Evolutionary conservation across 1,140 invertebrate species (phyloP).

Genomic region (Portunus trituberculatus): DNA sequence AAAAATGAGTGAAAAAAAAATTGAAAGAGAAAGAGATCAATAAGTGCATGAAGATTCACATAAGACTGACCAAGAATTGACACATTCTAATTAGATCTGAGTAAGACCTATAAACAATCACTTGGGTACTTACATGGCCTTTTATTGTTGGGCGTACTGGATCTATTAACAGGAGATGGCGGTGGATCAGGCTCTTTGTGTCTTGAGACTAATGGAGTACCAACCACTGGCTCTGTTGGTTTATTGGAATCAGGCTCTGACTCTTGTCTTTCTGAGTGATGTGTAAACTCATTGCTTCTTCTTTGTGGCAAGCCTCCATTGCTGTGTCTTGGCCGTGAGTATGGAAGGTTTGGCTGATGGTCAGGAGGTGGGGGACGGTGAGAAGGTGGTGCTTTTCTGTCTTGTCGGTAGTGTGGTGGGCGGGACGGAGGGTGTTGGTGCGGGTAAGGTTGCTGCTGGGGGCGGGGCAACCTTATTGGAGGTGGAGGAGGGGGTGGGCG

Average conservation of each 20-base stretch:
- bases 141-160: conserved; percentile 39
- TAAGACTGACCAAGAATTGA: too few species aligned
- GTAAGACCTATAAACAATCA: background rate
- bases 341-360: background rate
- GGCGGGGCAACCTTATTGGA: conserved; percentile 36
- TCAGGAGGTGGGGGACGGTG: conserved; percentile 36
- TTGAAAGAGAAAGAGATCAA: background rate
- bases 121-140: conserved; percentile 56
- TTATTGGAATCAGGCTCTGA: background rate
- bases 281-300: conserved; percentile 28
- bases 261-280: background rate
- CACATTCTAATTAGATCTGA: too few species aligned
- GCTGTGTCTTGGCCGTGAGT: conserved; percentile 26
- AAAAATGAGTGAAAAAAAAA: background rate
- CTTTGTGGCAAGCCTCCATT: conserved; percentile 12
- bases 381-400: conserved; percentile 33
- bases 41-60: background rate
- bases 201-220: conserved; percentile 58
- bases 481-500: conserved; percentile 64
- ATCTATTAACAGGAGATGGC: background rate
- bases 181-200: conserved; percentile 35
- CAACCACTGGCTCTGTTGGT: background rate
- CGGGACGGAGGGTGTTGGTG: background rate
- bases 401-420: background rate
- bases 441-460: conserved; percentile 40